Base-by-base conservation (phyloP, 2,797 vertebrate species). In the Antrozous pallidus region DNA sequence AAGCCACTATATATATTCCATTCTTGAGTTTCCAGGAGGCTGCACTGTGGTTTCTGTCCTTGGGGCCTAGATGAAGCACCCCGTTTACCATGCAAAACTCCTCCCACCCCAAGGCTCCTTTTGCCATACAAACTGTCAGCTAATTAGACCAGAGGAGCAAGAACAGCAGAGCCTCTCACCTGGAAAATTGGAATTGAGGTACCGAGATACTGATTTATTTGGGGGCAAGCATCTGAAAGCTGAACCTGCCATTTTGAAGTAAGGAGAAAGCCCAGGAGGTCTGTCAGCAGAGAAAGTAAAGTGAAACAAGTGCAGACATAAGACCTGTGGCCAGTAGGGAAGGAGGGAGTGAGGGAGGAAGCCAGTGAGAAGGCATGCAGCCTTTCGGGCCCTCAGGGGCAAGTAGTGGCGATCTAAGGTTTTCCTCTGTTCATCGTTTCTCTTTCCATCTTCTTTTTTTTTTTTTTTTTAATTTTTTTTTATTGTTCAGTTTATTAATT, bases 181-280 rank as follows among this genome's bases (percentile, higher is more conserved):
- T 28, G 61, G 89, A 63, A 91, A 71, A 80, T 4, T 61, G 86
- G 61, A 95, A 87, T 22, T 5, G 58, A 74, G 45, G 61, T n/a
- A 8, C 40, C 22, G 45, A 95, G 67, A 73, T 54, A 40, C 70
- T 73, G 75, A 36, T 70, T 83, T 80, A 56, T 91, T 80, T 78
- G 0, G 28, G 79, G 79, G 20, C 31, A 71, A 82, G 65, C 7
- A 58, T 24, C 58, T 51, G 33, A 73, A 91, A 84, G 81, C 90
- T 45, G 79, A 90, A 45, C 12, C 82, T 80, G 75, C 74, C 82
- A 73, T 77, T 93, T 24, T 83, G 70, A 49, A 93, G 61, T 24
- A 33, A 73, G 38, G 28, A 85, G 40, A 13, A 36, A 88, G 33
- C 38, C 69, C 40, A 9, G 67, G 49, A 93, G 69, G 63, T 75